phyloP scores from a whole-genome alignment of 2,888 invertebrate species.

The Tenthredo amoena region DNA sequence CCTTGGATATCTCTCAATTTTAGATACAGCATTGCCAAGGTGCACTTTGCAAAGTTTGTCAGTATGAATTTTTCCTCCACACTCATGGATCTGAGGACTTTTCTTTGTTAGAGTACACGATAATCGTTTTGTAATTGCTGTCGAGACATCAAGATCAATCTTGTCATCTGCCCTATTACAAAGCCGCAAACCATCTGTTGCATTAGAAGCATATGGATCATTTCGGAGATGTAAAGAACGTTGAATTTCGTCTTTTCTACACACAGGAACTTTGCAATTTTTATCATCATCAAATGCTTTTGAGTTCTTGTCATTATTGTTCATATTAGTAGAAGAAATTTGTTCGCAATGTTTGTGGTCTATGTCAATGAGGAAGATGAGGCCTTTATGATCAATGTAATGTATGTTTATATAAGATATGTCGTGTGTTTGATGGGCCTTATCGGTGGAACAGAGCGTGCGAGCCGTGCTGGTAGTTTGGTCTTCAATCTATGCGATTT shows the following conservation, averaged over 20 bases:
- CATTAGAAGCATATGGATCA: not conserved
- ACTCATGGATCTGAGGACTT: not conserved
- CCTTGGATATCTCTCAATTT: not conserved
- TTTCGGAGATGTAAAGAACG: not conserved
- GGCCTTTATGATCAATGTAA: slow-evolving; percentile 22
- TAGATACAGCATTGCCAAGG: not conserved
- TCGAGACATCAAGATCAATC: not conserved
- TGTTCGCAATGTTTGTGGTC: not conserved
- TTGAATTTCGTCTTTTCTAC: not conserved
- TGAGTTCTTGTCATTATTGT: slow-evolving; percentile 22
- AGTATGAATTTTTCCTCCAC: not conserved
- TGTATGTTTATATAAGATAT: slow-evolving; percentile 39
- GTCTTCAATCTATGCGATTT: not conserved
- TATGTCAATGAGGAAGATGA: slow-evolving; percentile 14
- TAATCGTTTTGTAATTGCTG: not conserved
- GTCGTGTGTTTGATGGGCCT: not conserved
- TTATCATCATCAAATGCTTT: not conserved
- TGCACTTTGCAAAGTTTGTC: not conserved
- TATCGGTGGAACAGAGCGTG: slow-evolving; percentile 42
- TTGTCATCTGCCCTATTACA: not conserved
- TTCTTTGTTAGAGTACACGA: not conserved
- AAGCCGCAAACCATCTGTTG: not conserved
- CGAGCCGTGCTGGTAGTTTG: slow-evolving; percentile 38
- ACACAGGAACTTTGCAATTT: not conserved
- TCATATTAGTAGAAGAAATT: slow-evolving; percentile 26